Percentiles rank a stretch among this genome's conserved stretches.
These are phyloP conservation scores for Drosophila sturtevanti DNA, from an alignment of 1,140 invertebrate genomes.

Conservation along the genomic window DNA sequence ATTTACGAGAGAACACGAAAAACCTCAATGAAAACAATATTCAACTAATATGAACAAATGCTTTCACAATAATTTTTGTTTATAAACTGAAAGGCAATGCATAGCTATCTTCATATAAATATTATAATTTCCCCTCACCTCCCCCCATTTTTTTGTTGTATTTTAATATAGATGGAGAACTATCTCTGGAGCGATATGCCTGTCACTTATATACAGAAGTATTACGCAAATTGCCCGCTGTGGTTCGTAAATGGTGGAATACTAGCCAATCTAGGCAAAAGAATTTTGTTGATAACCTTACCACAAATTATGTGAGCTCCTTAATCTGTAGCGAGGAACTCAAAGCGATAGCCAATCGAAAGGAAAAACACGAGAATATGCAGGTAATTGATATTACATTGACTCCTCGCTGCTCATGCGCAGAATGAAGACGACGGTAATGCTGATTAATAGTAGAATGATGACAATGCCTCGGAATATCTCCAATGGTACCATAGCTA, in stretches of 20 bases:
- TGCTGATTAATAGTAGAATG: conserved; percentile 44
- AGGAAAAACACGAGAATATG: conserved; percentile 87
- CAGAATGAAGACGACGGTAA: conserved; percentile 32
- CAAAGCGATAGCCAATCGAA: conserved; percentile 84
- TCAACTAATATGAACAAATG: not conserved
- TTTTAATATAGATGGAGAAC: conserved; percentile 58
- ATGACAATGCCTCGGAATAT: conserved; percentile 58
- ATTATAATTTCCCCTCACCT: not conserved
- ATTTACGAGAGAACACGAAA: not conserved
- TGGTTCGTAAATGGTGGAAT: conserved; percentile 92
- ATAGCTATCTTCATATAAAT: not conserved
- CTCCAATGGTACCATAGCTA: conserved; percentile 56
- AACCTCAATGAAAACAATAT: not conserved
- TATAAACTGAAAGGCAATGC: conserved; percentile 12
- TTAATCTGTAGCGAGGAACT: conserved; percentile 89
- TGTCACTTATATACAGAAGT: conserved; percentile 88
- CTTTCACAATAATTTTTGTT: not conserved
- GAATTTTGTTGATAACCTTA: conserved; percentile 90
- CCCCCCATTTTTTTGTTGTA: not conserved
- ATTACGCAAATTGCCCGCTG: conserved; percentile 88
- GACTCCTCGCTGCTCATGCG: conserved; percentile 29
- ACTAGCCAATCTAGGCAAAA: conserved; percentile 87
- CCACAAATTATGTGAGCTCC: conserved; percentile 88
- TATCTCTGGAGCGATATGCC: conserved; percentile 85
- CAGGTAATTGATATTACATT: conserved; percentile 83